These are phyloP conservation scores for Periparus ater DNA, from an alignment of 2,797 vertebrate genomes.

Conservation along the genomic window DNA sequence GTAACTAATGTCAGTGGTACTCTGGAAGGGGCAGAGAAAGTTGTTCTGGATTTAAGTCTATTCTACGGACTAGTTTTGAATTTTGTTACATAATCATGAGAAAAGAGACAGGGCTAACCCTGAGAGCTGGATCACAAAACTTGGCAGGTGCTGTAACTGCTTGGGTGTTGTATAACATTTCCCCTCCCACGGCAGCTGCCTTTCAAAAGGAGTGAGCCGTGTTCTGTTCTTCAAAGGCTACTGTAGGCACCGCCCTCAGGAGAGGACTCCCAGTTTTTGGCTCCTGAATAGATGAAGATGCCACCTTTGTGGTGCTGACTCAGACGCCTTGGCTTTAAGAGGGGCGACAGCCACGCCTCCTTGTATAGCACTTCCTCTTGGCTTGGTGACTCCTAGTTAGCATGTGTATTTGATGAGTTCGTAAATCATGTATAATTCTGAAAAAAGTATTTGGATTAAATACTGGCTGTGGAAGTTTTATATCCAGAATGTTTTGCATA, in stretches of 20 bases:
- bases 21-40: background rate
- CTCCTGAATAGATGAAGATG: slow-evolving; percentile 3
- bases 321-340: background rate
- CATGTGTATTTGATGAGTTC: background rate
- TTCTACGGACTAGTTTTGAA: background rate
- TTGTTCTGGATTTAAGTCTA: background rate
- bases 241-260: slow-evolving; percentile 7
- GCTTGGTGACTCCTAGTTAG: background rate
- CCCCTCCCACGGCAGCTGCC: background rate
- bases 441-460: background rate
- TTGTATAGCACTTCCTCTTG: background rate
- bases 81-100: slow-evolving; percentile 21
- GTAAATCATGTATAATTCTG: background rate
- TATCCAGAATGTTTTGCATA: background rate
- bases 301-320: background rate
- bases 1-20: background rate
- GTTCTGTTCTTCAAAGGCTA: slow-evolving; percentile 52
- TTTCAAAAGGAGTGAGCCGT: background rate
- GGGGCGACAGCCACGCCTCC: background rate
- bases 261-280: background rate
- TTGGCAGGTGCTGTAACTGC: background rate
- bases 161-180: background rate
- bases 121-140: background rate
- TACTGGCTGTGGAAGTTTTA: background rate
- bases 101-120: background rate